phyloP scores from a whole-genome alignment of 1,140 invertebrate genomes.

The Teleopsis dalmanni region DNA sequence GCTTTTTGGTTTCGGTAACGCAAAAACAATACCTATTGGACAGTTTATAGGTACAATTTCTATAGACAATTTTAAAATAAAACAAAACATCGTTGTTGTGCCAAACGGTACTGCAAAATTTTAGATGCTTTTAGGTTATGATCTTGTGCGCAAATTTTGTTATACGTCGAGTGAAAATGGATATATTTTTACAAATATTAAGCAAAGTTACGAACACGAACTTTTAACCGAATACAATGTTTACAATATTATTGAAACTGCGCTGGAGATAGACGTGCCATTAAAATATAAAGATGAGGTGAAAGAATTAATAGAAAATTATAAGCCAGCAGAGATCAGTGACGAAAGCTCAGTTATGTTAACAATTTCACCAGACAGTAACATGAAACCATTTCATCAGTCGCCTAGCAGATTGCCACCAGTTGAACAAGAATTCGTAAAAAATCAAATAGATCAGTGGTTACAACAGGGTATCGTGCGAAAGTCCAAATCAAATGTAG shows the following conservation, averaged over 20 bases:
- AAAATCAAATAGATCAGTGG: neutral
- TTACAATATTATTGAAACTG: neutral
- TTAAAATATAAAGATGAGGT: neutral
- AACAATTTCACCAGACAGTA: conserved; percentile 6
- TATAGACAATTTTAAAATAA: neutral
- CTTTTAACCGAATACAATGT: neutral
- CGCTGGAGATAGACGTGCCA: neutral
- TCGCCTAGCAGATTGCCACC: neutral
- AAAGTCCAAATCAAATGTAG: neutral
- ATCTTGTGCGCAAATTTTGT: neutral
- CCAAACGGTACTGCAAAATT: neutral
- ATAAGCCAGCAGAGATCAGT: neutral
- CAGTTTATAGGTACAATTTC: too few species aligned
- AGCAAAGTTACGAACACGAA: neutral
- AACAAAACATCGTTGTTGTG: neutral
- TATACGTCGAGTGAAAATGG: neutral
- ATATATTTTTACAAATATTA: neutral
- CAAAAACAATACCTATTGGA: too few species aligned
- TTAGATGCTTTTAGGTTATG: neutral
- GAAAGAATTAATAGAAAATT: conserved; percentile 4
- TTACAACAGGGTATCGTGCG: neutral
- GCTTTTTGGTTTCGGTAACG: too few species aligned
- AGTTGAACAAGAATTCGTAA: neutral
- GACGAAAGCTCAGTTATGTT: neutral
- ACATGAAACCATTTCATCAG: too few species aligned